These are phyloP conservation scores for Pantelozetes paolii DNA, from an alignment of 2,888 invertebrate species.

Conservation along the genomic window DNA sequence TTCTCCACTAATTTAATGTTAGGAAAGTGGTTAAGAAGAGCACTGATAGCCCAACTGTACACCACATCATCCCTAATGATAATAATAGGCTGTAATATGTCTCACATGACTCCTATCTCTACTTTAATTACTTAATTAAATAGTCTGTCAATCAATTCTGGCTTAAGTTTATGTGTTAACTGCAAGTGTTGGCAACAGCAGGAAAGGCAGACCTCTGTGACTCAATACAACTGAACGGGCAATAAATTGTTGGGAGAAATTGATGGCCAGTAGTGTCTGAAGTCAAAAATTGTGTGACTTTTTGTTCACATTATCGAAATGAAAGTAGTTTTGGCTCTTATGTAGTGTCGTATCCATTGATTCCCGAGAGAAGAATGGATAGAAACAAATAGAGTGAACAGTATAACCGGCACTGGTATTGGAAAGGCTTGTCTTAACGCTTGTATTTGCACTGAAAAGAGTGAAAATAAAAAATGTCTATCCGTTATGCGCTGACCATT, in stretches of 20 bases:
- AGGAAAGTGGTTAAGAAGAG: not conserved
- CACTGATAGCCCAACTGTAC: not conserved
- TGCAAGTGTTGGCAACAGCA: not conserved
- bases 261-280: constrained; percentile 7
- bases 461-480: constrained; percentile 10
- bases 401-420: not conserved
- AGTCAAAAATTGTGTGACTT: not conserved
- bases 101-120: constrained; percentile 5
- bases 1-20: not conserved
- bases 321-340: constrained; percentile 4
- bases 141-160: constrained; percentile 28
- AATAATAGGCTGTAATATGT: constrained; percentile 13
- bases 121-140: constrained; percentile 32
- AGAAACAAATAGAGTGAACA: not conserved
- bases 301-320: constrained; percentile 29
- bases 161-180: not conserved
- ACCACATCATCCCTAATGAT: constrained; percentile 14
- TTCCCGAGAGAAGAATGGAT: constrained; percentile 14
- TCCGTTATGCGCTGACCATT: constrained; percentile 24
- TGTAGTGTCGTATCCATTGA: not conserved
- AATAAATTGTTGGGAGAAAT: not conserved
- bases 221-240: not conserved
- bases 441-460: not conserved
- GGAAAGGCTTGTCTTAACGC: constrained; percentile 27
- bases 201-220: not conserved